Conservation (phyloP, 2,113 vertebrate species). For the Syrmaticus mikado region DNA sequence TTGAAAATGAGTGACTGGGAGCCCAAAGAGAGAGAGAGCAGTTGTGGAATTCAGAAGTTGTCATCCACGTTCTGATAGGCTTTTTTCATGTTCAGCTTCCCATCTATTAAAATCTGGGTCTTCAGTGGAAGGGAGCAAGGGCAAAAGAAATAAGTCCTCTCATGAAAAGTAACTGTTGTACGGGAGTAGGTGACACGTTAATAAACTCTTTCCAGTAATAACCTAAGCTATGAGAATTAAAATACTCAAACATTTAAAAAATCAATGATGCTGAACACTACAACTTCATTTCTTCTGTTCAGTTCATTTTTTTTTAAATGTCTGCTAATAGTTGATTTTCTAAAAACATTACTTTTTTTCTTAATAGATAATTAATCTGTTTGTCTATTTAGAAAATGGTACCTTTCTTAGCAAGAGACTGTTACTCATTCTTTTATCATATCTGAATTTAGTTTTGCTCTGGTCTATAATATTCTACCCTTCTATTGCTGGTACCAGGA, state of each 20-base stretch:
- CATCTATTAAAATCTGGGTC: neutral
- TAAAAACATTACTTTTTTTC: neutral
- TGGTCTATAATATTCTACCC: neutral
- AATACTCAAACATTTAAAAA: neutral
- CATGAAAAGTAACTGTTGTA: neutral
- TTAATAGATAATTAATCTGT: neutral
- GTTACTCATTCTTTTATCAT: neutral
- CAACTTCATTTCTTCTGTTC: neutral
- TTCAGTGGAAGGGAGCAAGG: accelerated
- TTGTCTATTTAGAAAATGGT: neutral
- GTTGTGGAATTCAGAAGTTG: neutral
- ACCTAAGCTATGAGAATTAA: neutral
- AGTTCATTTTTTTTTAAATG: neutral
- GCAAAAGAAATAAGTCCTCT: neutral
- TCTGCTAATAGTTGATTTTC: neutral
- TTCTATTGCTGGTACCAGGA: neutral
- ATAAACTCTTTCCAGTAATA: slow-evolving; percentile 13
- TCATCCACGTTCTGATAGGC: neutral
- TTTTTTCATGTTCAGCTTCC: neutral
- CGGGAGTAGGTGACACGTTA: neutral
- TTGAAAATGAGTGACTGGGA: neutral
- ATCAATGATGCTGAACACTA: neutral
- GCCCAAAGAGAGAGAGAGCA: neutral
- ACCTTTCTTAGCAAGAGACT: neutral
- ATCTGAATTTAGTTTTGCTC: neutral